Evolutionary conservation across 2,888 invertebrate genomes (phyloP), one percentile per base, ranked within the genome.

Genomic region (Idaea dimidiata): DNA sequence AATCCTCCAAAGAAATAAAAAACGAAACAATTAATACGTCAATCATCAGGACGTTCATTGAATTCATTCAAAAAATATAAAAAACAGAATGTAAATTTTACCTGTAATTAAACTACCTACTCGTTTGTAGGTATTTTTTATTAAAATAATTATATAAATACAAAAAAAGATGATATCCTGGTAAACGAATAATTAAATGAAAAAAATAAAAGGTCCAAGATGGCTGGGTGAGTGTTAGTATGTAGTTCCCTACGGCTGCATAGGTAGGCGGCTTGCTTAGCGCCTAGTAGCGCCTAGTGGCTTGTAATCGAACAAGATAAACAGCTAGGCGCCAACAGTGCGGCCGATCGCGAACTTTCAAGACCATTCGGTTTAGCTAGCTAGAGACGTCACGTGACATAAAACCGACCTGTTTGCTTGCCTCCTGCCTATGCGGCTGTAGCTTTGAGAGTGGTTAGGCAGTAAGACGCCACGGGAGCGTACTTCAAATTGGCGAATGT

Each of bases 191-290:
- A 10, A 60, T 62, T 62, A 54, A 68, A 59, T 55, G 65, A 65
- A 63, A 62, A 65, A 63, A 69, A 65, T 62, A 62, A 61, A 58
- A 54, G 64, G 62, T 62, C 64, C 59, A 69, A 72, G 68, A 77
- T 78, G 78, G 71, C 75, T 66, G 70, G 72, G 79, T 80, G 67
- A 69, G 67, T 63, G 18, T 16, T 0, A 24, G 17, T 3, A 17
- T 16, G 7, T 16, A 1, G 32, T 55, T 18, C 17, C 24, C 1
- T 5, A 24, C n/a, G 24, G 24, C 24, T 24, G 24, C 24, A n/a
- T n/a, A n/a, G n/a, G n/a, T n/a, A n/a, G n/a, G n/a, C n/a, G n/a
- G n/a, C n/a, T n/a, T n/a, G n/a, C n/a, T n/a, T n/a, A n/a, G n/a
- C n/a, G n/a, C n/a, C n/a, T n/a, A n/a, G n/a, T n/a, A n/a, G n/a